Base-by-base conservation (phyloP, 2,888 invertebrate species). In the Orchestes rusci region DNA sequence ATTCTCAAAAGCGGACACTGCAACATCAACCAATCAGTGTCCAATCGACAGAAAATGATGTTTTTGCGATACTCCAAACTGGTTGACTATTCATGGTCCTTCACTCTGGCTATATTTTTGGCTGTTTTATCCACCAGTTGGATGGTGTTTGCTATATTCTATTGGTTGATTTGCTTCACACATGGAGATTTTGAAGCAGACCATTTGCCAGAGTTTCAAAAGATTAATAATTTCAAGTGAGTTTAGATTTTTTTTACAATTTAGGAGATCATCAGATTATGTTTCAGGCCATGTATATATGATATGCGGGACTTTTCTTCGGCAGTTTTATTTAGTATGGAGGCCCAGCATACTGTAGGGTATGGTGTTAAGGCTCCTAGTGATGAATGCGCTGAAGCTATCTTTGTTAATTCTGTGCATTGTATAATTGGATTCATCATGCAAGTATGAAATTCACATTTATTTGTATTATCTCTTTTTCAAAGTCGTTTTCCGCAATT, bases 301-400 rank as follows among this genome's bases (percentile, higher is more conserved):
- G 84, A 90, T 53, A 81, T 94, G 39, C 73, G 82, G 56, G 82
- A 84, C 28, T 94, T 94, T 66, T 84, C 88, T 0, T 89, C 93
- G 5, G 86, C 90, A 39, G 88, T 95, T 62, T 75, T 95, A 30
- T 95, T 93, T 71, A 91, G 90, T 53, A 78, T 95, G 51, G 94
- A 95, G 72, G 90, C 93, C 0, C 93, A 95, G 62, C 91, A 92
- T 58, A 93, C 93, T 0, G 88, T 93, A 39, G 94, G 88, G 42
- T 90, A 86, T 62, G 89, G 89, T 18, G 77, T 79, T 7, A 76
- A 89, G 37, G 80, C 82, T 37, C 89, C 89, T 0, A 91, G 90
- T 0, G 80, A 90, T 48, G 85, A 91, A 65, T 95, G 95, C 60
- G 87, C 91, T 0, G 85, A 89, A 61, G 90, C 91, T 1, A 85